phyloP scores from a whole-genome alignment of 2,797 vertebrate genomes.

The Notolepis coatsorum region DNA sequence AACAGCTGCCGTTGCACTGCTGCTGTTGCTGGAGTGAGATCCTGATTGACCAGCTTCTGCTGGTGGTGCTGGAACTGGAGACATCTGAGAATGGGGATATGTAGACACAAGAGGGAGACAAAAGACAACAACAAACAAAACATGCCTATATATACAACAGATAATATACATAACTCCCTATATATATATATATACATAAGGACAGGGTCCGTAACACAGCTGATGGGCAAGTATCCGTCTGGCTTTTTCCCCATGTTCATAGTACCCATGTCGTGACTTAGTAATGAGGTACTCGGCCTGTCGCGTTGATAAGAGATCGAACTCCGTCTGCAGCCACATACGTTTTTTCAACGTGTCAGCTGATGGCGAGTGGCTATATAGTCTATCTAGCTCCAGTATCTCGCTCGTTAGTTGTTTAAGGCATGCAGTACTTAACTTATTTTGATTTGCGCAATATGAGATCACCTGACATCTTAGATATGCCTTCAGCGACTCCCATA shows the following conservation, averaged over 20 bases:
- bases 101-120: too few species aligned
- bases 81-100: too few species aligned
- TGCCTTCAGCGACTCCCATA: conserved; percentile 26
- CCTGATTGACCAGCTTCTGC: too few species aligned
- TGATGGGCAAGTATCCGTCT: neutral
- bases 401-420: conserved; percentile 10
- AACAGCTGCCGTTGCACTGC: too few species aligned
- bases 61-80: too few species aligned
- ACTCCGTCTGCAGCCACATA: conserved; percentile 12
- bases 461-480: conserved; percentile 25
- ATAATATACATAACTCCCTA: too few species aligned
- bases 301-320: conserved; percentile 11
- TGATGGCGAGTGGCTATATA: neutral
- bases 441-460: conserved; percentile 14
- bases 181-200: too few species aligned
- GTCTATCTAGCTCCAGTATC: conserved; percentile 9
- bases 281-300: conserved; percentile 12
- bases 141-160: too few species aligned
- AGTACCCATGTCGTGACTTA: neutral
- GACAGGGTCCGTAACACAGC: too few species aligned
- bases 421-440: neutral
- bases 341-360: neutral
- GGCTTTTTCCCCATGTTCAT: conserved; percentile 21
- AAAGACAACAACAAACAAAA: too few species aligned
- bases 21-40: too few species aligned